Evolutionary conservation across 53 echinoderm and acorn worm genomes (phyloP), one percentile per base, ranked within the genome.

Genomic region (Paelopatides confundens): DNA sequence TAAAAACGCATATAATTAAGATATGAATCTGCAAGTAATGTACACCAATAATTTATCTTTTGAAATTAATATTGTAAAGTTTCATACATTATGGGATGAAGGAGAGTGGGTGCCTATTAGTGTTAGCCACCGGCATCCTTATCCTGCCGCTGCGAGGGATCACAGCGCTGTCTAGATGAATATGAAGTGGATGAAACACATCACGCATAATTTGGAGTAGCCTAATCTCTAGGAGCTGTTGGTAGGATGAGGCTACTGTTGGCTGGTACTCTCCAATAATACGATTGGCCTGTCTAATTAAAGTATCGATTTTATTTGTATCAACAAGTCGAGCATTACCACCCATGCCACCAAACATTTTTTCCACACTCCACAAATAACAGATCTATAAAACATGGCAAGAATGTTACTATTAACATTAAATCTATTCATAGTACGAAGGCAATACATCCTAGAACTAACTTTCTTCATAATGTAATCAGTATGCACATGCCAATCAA

Each of bases 301-400:
- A 8, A 1, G 34, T 18, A 15, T 54, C 54, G 18, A 54, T 54
- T 14, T 18, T 13, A 4, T 54, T 13, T 54, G 14, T 54, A 54
- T 54, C 54, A 14, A 14, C 54, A 21, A 14, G 12, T 13, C 14
- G 12, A 13, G 23, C 54, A 12, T 54, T 66, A 6, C 8, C 66
- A 31, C 31, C 38, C 69, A 69, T 14, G 33, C 32, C 8, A 34
- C 34, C 21, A 34, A 37, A 33, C 34, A 6, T 33, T 18, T 3
- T 35, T 69, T 6, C 69, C 69, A 34, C 6, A 69, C 69, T 35
- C 69, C 18, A 32, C 69, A 69, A 21, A 69, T 69, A 17, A 69
- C 34, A 35, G 33, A 69, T 4, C 34, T 69, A 69, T 35, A 69
- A 34, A 69, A 32, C 69, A 69, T 34, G 69, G 37, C 69, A 69